These are phyloP conservation scores for Agriotes lineatus DNA, from an alignment of 2,888 invertebrate species.

Conservation along the genomic window DNA sequence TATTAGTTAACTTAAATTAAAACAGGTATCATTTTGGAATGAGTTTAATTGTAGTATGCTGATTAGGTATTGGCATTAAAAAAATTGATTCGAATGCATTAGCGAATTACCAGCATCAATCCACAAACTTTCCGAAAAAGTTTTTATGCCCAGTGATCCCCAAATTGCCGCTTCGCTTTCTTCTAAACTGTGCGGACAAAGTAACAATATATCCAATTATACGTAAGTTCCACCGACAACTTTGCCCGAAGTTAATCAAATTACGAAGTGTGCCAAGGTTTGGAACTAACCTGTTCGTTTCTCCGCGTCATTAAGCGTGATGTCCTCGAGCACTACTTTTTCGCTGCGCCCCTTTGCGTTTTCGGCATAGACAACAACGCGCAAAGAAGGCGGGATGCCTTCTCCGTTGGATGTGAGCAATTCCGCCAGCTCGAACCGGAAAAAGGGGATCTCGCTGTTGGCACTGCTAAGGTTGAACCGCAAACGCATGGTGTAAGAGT, in stretches of 20 bases:
- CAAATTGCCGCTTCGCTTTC: neutral
- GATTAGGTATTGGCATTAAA: too few species aligned
- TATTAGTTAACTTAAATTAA: too few species aligned
- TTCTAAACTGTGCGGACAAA: slow-evolving; percentile 15
- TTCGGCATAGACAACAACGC: slow-evolving; percentile 84
- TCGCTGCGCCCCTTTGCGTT: slow-evolving; percentile 90
- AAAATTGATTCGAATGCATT: too few species aligned
- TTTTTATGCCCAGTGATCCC: too few species aligned
- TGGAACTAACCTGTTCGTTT: slow-evolving; percentile 79
- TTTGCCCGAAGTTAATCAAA: slow-evolving; percentile 17
- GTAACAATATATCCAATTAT: slow-evolving; percentile 24
- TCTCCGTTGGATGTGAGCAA: slow-evolving; percentile 68
- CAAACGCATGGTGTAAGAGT: slow-evolving; percentile 78
- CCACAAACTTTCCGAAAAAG: too few species aligned
- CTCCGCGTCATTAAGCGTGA: slow-evolving; percentile 88
- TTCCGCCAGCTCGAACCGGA: slow-evolving; percentile 75
- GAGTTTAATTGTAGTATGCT: too few species aligned
- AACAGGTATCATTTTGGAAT: too few species aligned
- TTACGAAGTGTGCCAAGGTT: slow-evolving; percentile 24
- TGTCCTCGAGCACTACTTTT: slow-evolving; percentile 84
- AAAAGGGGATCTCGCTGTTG: slow-evolving; percentile 71
- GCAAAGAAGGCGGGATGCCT: slow-evolving; percentile 72
- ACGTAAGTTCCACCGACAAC: slow-evolving; percentile 18
- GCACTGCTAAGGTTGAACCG: slow-evolving; percentile 78
- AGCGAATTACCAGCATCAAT: too few species aligned